These are phyloP conservation scores for Epiperipatus broadwayi DNA, from an alignment of 2,888 invertebrate genomes.

Conservation along the genomic window DNA sequence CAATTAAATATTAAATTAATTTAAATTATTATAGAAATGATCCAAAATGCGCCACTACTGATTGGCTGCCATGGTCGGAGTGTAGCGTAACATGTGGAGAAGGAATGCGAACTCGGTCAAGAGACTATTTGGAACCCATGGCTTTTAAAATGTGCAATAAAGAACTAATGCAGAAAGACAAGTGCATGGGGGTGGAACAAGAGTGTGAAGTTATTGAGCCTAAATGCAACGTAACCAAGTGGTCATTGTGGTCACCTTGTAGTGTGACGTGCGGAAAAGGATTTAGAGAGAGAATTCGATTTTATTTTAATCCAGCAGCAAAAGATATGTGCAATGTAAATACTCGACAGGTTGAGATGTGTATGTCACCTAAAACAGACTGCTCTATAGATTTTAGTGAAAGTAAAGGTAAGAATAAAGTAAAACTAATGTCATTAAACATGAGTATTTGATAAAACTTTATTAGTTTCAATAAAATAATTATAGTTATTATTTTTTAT, in stretches of 20 bases:
- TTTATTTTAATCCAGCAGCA: slow-evolving; percentile 42
- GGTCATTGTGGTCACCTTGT: slow-evolving; percentile 57
- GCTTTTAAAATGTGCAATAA: slow-evolving; percentile 55
- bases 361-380: slow-evolving; percentile 34
- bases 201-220: not conserved
- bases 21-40: slow-evolving; percentile 12
- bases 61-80: slow-evolving; percentile 33
- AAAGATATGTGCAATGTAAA: not conserved
- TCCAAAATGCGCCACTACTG: slow-evolving; percentile 29
- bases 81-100: slow-evolving; percentile 39
- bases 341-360: slow-evolving; percentile 9
- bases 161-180: slow-evolving; percentile 56
- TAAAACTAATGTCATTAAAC: slow-evolving; percentile 14
- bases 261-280: slow-evolving; percentile 73
- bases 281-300: slow-evolving; percentile 51
- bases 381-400: slow-evolving; percentile 34
- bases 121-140: slow-evolving; percentile 41
- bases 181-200: slow-evolving; percentile 32
- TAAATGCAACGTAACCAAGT: slow-evolving; percentile 49
- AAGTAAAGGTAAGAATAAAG: slow-evolving; percentile 45
- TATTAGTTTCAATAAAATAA: not conserved
- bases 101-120: slow-evolving; percentile 41
- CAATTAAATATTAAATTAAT: no score
- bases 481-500: not conserved
- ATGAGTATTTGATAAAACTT: slow-evolving; percentile 6